Base-by-base conservation (phyloP, 2,113 vertebrate genomes). In the Dendropsophus ebraccatus region DNA sequence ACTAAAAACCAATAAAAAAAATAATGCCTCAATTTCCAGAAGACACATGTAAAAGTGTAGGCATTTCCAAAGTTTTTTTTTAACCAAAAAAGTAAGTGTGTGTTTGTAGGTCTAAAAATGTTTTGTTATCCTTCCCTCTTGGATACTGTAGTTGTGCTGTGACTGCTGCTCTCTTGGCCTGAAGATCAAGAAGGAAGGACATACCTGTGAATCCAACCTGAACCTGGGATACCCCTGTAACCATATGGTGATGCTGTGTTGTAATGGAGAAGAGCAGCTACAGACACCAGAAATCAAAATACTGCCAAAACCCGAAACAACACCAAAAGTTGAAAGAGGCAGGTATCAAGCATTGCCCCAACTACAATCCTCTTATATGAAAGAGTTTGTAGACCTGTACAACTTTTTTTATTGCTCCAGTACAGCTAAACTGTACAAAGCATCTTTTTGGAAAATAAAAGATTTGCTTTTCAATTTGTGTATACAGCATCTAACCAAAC, bases 101-200 rank as follows among this genome's bases (percentile, higher is more conserved):
- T n/a, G n/a, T n/a, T n/a, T n/a, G n/a, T n/a, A n/a, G n/a, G n/a
- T 8, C 41, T 41, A 41, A 41, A 3, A 41, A 41, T 41, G 41
- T 41, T 41, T 41, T 41, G 8, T 41, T 41, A 41, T 41, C 5
- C 8, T 2, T 62, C 58, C 58, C 25, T 50, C 2, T 45, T 49
- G n/a, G n/a, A 30, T 17, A 47, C 80, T 88, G 32, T 87, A 91
- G 89, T 95, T 97, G 95, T 99, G 98, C 92, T 99, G 98, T 58
- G 96, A 96, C 86, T 99, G 98, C 90, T 99, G 98, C 28, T 89
- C 91, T 1, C 90, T 99, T 85, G 98, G 98, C 10, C 90, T 98
- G 70, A 93, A 90, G 0, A 81, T 97, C 25, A 91, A 90, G 50
- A 92, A 85, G 0, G 95, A 96, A 84, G 95, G 95, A 25, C 91